A percentile compares a stretch with the other conserved stretches of the same genome.
Conservation (phyloP, 2,797 vertebrate species). For the Diceros bicornis region DNA sequence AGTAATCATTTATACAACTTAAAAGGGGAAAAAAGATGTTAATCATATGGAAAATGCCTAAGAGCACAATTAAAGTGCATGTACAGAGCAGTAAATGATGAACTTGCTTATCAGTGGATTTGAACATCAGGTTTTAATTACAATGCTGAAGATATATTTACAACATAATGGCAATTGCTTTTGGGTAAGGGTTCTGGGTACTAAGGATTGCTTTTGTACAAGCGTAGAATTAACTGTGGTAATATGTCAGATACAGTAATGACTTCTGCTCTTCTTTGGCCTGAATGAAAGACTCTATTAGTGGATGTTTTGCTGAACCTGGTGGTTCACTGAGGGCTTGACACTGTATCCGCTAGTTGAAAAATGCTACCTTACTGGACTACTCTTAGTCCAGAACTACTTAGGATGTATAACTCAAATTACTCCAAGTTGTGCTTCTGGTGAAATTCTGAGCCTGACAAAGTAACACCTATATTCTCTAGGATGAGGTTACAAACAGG, state of each 20-base stretch:
- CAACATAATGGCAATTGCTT: not conserved
- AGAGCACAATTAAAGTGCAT: not conserved
- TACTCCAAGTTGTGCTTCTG: not conserved
- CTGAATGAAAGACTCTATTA: not conserved
- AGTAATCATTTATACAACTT: not conserved
- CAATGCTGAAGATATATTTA: constrained; percentile 49
- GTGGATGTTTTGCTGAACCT: not conserved
- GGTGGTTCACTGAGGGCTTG: not conserved
- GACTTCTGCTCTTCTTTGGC: not conserved
- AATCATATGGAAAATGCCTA: not conserved
- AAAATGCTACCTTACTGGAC: not conserved
- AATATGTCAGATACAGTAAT: not conserved
- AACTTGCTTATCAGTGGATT: constrained; percentile 13
- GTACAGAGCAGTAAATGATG: not conserved
- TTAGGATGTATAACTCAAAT: not conserved
- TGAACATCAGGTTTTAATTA: constrained; percentile 42
- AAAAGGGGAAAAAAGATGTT: not conserved
- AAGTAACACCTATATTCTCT: not conserved
- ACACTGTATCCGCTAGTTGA: not conserved
- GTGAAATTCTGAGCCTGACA: not conserved
- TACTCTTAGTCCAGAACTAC: not conserved
- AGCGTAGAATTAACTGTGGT: not conserved
- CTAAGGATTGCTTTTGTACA: not conserved
- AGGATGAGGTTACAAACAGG: not conserved
- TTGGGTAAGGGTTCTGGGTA: not conserved